Evolutionary conservation across 2,797 vertebrate genomes (phyloP), one percentile per base, ranked within the genome.

Genomic region (Enoplosus armatus): DNA sequence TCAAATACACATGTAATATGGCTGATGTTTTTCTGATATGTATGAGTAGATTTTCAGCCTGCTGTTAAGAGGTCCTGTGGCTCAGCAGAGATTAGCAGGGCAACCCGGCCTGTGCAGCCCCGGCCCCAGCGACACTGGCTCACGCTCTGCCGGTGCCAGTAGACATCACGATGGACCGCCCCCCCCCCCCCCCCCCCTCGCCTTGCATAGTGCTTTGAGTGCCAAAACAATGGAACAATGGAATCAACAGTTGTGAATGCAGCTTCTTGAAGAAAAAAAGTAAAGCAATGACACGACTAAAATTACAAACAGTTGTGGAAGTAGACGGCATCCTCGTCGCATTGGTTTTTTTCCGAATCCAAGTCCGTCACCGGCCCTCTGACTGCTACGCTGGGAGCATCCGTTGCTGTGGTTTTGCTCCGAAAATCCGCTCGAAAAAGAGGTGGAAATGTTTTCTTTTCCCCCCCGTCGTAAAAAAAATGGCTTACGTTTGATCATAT

Each of bases 141-240:
- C 27, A 22, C 63, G 69, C 70, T 68, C 77, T 63, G 64, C 64
- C 8, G 14, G 67, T 80, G 75, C 61, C 3, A 8, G 48, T 64
- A 50, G 82, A 85, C 84, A 76, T 82, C 72, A 50, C 48, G 16
- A 80, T 76, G 53, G 74, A 80, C 77, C 75, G 24, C 43, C 81
- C n/a, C n/a, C n/a, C n/a, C n/a, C n/a, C n/a, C n/a, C n/a, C n/a
- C n/a, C n/a, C n/a, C n/a, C n/a, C 61, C 65, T 67, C 64, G 76
- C 71, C 75, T 92, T 93, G 91, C 90, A 93, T 91, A 90, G 90
- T 88, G 85, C 75, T 82, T 85, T 80, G 81, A 84, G 58, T 83
- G 81, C 61, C 58, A 63, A 78, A 88, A 82, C 35, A 75, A 82
- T 48, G 59, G 66, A 73, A 55, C 33, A 69, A 37, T n/a, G 67